A percentile compares a stretch with the other conserved stretches of the same genome.
These are phyloP conservation scores for Stomorhina lunata DNA, from an alignment of 2,888 invertebrate genomes.

Conservation along the genomic window DNA sequence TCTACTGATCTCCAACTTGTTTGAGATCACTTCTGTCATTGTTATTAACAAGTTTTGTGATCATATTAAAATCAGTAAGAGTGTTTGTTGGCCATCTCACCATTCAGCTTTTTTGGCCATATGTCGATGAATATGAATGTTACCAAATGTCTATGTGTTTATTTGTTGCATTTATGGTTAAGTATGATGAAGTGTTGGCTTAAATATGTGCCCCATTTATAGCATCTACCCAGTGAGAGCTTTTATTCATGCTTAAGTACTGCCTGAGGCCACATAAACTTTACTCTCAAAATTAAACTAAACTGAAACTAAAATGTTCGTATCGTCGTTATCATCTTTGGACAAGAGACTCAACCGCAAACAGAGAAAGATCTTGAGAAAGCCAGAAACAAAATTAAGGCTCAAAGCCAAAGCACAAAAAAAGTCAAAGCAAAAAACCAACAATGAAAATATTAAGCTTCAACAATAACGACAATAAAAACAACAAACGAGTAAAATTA, in stretches of 20 bases:
- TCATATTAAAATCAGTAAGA: constrained; percentile 57
- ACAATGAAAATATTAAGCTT: neutral
- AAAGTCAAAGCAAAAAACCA: neutral
- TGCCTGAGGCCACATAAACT: constrained; percentile 57
- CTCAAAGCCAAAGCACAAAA: constrained; percentile 31
- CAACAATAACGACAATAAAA: constrained; percentile 3
- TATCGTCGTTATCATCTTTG: constrained; percentile 52
- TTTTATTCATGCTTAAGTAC: constrained; percentile 51
- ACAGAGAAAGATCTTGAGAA: constrained; percentile 56
- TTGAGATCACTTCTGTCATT: constrained; percentile 28
- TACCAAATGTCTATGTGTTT: neutral
- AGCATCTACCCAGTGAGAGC: constrained; percentile 33
- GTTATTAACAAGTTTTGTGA: neutral
- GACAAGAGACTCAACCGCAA: constrained; percentile 41
- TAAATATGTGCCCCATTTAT: constrained; percentile 23
- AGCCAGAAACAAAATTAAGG: constrained; percentile 27
- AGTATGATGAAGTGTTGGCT: neutral
- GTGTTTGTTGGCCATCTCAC: constrained; percentile 59
- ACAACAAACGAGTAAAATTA: neutral
- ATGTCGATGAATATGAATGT: neutral
- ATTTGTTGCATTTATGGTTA: neutral
- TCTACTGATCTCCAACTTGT: constrained; percentile 33
- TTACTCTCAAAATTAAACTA: constrained; percentile 36
- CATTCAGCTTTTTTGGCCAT: constrained; percentile 4
- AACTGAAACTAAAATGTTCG: constrained; percentile 23